phyloP scores from a whole-genome alignment of 2,888 invertebrate genomes.

The Tenodera sinensis region DNA sequence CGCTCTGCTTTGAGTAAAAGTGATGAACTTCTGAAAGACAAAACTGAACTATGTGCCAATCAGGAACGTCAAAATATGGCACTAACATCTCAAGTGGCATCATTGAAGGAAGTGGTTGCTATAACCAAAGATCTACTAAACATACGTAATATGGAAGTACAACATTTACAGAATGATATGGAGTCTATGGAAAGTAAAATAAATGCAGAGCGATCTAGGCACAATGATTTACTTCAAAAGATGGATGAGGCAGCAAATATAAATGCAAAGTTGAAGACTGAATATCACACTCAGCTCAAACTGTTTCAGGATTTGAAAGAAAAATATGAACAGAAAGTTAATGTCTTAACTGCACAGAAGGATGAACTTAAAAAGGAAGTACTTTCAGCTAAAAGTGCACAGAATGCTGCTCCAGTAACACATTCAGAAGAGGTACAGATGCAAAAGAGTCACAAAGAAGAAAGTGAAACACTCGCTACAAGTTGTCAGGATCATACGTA shows the following conservation, averaged over 20 bases:
- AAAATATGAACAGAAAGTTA: conserved; percentile 65
- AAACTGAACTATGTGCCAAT: conserved; percentile 70
- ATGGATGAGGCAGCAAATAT: conserved; percentile 67
- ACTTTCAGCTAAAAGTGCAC: not conserved
- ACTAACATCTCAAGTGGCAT: conserved; percentile 51
- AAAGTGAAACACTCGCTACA: not conserved
- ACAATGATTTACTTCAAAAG: conserved; percentile 63
- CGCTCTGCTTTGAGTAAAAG: conserved; percentile 54
- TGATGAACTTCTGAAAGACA: conserved; percentile 68
- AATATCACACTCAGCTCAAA: conserved; percentile 72
- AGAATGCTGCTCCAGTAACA: not conserved
- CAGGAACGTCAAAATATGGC: conserved; percentile 76
- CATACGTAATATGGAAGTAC: conserved; percentile 57
- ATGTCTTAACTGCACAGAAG: conserved; percentile 54
- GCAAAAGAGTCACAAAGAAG: not conserved
- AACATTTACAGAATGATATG: conserved; percentile 67
- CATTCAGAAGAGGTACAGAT: too few species aligned
- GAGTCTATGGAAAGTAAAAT: conserved; percentile 66
- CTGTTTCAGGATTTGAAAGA: conserved; percentile 66
- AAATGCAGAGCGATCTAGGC: conserved; percentile 68
- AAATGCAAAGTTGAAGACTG: conserved; percentile 70
- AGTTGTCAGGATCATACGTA: not conserved
- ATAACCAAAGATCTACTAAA: conserved; percentile 78
- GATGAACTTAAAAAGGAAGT: conserved; percentile 6
- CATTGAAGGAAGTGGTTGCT: conserved; percentile 74